A percentile compares a stretch with the other conserved stretches of the same genome.
Evolutionary conservation across 2,113 vertebrate genomes (phyloP).

Genomic region (Epinephelus fuscoguttatus): DNA sequence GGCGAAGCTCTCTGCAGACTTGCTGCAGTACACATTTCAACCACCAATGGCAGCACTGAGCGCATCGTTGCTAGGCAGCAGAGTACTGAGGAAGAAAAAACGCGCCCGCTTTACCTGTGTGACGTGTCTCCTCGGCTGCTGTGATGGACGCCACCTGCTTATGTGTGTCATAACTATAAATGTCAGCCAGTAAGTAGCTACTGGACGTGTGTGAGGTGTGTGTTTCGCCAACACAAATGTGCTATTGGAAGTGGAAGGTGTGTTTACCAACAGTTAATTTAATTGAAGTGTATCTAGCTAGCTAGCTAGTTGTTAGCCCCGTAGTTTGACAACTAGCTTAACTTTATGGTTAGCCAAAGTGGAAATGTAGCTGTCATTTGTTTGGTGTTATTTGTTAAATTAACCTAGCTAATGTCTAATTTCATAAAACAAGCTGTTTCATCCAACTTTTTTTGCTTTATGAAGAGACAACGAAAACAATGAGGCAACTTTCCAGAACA

Average conservation of each 20-base stretch:
- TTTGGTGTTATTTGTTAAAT: neutral
- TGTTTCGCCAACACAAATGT: neutral
- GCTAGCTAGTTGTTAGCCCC: neutral
- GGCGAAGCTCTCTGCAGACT: neutral
- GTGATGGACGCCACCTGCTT: too few species aligned
- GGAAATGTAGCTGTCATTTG: neutral
- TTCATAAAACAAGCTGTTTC: neutral
- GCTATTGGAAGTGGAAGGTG: neutral
- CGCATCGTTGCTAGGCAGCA: neutral
- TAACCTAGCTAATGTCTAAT: neutral
- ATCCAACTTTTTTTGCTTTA: too few species aligned
- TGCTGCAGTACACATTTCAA: neutral
- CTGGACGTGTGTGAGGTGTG: neutral
- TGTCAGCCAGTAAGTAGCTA: too few species aligned
- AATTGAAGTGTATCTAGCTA: neutral
- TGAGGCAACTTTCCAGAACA: neutral
- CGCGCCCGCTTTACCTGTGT: neutral
- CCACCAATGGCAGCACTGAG: neutral
- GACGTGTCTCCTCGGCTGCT: too few species aligned
- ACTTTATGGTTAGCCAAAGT: neutral
- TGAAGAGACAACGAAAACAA: neutral
- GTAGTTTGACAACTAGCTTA: neutral
- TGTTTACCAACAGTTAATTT: neutral
- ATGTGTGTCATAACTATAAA: neutral
- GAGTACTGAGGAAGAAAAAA: neutral